Percentiles rank a stretch among this genome's conserved stretches.
Evolutionary conservation across 2,797 vertebrate genomes (phyloP).

Genomic region (Clarias fuscus): DNA sequence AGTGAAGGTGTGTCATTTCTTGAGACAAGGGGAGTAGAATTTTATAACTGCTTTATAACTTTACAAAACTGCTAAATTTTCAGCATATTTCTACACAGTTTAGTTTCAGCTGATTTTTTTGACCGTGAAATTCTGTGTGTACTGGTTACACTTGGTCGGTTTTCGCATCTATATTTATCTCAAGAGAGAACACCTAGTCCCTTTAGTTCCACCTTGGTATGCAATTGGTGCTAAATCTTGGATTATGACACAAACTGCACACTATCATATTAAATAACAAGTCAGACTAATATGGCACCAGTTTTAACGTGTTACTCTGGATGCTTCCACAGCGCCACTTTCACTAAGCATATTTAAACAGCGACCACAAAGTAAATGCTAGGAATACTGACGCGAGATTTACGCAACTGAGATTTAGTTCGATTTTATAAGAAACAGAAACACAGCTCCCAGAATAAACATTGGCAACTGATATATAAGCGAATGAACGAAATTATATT

Average conservation of each 20-base stretch:
- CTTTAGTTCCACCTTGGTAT: background rate
- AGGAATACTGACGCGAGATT: no score
- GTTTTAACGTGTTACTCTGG: slow-evolving; percentile 10
- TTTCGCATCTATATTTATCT: background rate
- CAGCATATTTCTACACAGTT: background rate
- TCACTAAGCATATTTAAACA: background rate
- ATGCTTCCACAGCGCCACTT: slow-evolving; percentile 17
- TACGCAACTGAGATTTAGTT: background rate
- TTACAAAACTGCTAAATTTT: background rate
- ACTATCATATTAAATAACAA: background rate
- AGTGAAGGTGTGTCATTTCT: no score
- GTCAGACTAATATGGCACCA: background rate
- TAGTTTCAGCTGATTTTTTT: background rate
- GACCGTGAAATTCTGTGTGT: background rate
- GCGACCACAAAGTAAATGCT: background rate
- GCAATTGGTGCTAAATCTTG: background rate
- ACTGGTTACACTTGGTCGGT: background rate
- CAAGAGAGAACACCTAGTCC: no score
- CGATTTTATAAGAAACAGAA: background rate
- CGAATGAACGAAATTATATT: background rate
- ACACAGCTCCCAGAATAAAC: background rate
- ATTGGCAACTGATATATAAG: background rate
- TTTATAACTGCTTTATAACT: no score
- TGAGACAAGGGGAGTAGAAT: no score
- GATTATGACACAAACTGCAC: background rate